Evolutionary conservation across 2,888 invertebrate species (phyloP).

Genomic region (Sceliomorpha sp.): DNA sequence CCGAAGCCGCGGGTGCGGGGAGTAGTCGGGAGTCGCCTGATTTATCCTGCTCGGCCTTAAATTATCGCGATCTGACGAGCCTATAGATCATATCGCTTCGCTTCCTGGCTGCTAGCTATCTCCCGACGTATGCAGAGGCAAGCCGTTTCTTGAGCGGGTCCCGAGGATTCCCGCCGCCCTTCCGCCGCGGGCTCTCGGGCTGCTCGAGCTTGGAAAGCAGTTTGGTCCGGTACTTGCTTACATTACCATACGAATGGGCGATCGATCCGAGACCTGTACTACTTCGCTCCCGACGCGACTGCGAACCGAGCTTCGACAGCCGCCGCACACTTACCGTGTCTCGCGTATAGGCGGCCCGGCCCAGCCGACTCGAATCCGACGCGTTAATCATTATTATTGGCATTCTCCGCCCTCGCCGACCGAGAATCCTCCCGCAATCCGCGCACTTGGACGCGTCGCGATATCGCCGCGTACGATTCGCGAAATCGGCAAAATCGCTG

Average conservation of each 20-base stretch:
- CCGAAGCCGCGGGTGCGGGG: too few relatives aligned
- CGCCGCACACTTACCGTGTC: conserved; percentile 34
- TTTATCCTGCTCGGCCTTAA: conserved; percentile 65
- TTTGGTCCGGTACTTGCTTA: conserved; percentile 79
- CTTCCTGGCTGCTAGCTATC: conserved; percentile 70
- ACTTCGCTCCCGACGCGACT: conserved; percentile 41
- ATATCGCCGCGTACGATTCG: conserved; percentile 4
- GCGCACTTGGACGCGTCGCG: conserved; percentile 1
- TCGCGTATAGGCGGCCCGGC: conserved; percentile 14
- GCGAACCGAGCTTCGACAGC: conserved; percentile 10
- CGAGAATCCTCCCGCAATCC: conserved; percentile 7
- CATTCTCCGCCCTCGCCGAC: conserved; percentile 25
- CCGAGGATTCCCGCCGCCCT: conserved; percentile 45
- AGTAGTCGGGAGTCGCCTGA: conserved; percentile 44
- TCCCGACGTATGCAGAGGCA: conserved; percentile 34
- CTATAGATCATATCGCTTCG: conserved; percentile 77
- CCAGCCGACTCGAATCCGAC: conserved; percentile 8
- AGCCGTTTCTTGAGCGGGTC: conserved; percentile 11
- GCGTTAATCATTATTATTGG: conserved; percentile 57
- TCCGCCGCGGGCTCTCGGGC: conserved; percentile 48
- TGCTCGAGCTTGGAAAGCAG: conserved; percentile 73
- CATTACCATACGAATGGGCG: conserved; percentile 80
- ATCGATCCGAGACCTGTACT: conserved; percentile 75
- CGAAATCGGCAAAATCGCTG: conserved; percentile 12
- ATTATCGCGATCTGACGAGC: conserved; percentile 69